Base-by-base conservation (phyloP, 1,140 invertebrate genomes). In the Drosophila bocki region DNA sequence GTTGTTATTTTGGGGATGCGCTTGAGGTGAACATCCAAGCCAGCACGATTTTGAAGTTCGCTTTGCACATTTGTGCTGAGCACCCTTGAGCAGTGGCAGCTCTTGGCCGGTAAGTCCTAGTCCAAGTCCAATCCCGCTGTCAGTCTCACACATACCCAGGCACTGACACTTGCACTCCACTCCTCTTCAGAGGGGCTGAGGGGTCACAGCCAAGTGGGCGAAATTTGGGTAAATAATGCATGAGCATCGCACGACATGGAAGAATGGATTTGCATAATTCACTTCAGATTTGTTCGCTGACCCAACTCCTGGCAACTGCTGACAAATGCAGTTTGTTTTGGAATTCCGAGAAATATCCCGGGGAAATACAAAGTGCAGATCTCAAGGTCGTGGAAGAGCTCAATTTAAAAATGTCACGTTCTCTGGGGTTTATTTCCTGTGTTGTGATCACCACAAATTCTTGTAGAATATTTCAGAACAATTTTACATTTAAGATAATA, bases 21-120 rank as follows among this genome's bases (percentile, higher is more conserved):
- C 80, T 88, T 90, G 78, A 53, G 85, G 80, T 69, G 67, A 47
- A 59, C 57, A 42, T 80, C 62, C 81, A 75, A 75, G 69, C 72
- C 61, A 75, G 54, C 65, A 78, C 47, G 67, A 78, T 51, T 70
- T 62, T 76, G 77, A 83, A 78, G 78, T 74, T 90, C 82, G 69
- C 78, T 79, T 88, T 88, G 85, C 84, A 90, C 85, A 88, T 88
- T 88, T 88, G 78, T 68, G 74, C 63, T 82, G 75, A 88, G 84
- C 59, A 69, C 78, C 78, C 84, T 88, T 59, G 75, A 88, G 85
- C 41, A 81, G 69, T 84, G 61, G 62, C 77, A 80, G 68, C 67
- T 44, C 67, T 60, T 72, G 67, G 35, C 17, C 32, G 19, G 17
- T 17, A 57, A 57, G 54, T 17, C 56, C 54, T 19, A 29, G 29